Percentiles rank a stretch among this genome's conserved stretches.
These are phyloP conservation scores for Ichneumoninae sp. DNA, from an alignment of 2,888 invertebrate species.

Conservation along the genomic window DNA sequence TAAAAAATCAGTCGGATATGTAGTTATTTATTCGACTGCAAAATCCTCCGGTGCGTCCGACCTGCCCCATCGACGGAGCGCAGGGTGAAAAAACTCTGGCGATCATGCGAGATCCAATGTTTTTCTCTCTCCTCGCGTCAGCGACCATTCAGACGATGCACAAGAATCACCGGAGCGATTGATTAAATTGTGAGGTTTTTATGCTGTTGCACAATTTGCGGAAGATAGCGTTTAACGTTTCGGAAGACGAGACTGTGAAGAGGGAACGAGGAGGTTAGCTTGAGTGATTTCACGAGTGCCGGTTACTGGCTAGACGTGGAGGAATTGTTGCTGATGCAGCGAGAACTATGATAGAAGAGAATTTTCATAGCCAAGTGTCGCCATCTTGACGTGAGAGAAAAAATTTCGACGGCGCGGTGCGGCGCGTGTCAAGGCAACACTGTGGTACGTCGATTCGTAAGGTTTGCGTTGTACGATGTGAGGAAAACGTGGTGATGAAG, in stretches of 20 bases:
- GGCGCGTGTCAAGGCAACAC: constrained; percentile 8
- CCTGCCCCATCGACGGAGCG: constrained; percentile 50
- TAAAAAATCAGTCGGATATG: not conserved
- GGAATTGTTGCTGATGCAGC: constrained; percentile 20
- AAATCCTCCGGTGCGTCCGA: constrained; percentile 28
- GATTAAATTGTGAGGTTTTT: not conserved
- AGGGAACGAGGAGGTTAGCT: constrained; percentile 48
- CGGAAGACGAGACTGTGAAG: constrained; percentile 50
- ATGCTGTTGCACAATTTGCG: constrained; percentile 11
- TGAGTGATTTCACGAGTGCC: constrained; percentile 39
- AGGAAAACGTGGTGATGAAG: constrained; percentile 25
- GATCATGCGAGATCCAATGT: constrained; percentile 32
- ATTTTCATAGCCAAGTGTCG: constrained; percentile 14
- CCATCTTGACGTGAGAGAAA: constrained; percentile 14
- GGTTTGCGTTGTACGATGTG: not conserved
- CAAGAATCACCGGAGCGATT: constrained; percentile 5
- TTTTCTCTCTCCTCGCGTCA: constrained; percentile 11
- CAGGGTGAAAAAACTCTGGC: constrained; percentile 24
- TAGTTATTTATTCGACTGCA: constrained; percentile 18
- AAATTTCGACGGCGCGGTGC: not conserved
- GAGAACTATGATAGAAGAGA: constrained; percentile 17
- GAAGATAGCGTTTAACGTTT: constrained; percentile 28
- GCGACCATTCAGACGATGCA: constrained; percentile 16
- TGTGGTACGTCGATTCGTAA: constrained; percentile 16
- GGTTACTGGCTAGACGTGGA: constrained; percentile 35